Percentiles rank a stretch among this genome's conserved stretches.
These are phyloP conservation scores for Palythoa grandis DNA, from an alignment of 92 coral and sea anemone genomes.

Conservation along the genomic window DNA sequence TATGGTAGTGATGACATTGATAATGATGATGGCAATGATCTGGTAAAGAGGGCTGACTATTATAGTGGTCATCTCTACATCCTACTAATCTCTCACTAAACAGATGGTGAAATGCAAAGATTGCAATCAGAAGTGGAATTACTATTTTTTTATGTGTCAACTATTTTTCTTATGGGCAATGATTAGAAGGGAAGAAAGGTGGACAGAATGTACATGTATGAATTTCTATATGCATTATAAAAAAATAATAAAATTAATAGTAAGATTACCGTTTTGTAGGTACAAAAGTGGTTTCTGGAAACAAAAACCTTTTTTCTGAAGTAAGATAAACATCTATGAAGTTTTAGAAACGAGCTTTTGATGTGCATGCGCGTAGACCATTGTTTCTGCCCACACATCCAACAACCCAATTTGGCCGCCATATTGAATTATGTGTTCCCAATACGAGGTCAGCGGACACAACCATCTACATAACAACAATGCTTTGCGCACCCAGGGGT, in stretches of 20 bases:
- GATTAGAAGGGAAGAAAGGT: too few species aligned
- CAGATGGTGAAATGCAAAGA: too few species aligned
- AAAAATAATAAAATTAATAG: too few species aligned
- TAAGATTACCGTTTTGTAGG: neutral
- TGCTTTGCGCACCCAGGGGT: constrained; percentile 36
- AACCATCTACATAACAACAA: neutral
- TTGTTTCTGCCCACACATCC: constrained; percentile 19
- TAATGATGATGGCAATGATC: neutral
- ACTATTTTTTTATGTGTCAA: too few species aligned
- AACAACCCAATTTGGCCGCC: constrained; percentile 20
- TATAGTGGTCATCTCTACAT: too few species aligned
- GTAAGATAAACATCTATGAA: neutral
- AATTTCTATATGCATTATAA: too few species aligned
- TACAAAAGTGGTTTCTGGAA: neutral
- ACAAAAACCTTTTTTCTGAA: neutral
- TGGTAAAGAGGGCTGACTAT: too few species aligned
- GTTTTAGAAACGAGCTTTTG: neutral
- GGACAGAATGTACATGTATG: too few species aligned
- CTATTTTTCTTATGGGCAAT: too few species aligned
- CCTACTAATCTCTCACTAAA: too few species aligned
- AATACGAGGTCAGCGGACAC: neutral
- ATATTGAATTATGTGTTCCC: constrained; percentile 33
- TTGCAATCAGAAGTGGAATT: too few species aligned
- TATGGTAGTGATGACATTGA: too few species aligned
- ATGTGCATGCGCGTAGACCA: neutral